Conservation (phyloP, 2,888 invertebrate species). For the Melangyna quadrimaculata region DNA sequence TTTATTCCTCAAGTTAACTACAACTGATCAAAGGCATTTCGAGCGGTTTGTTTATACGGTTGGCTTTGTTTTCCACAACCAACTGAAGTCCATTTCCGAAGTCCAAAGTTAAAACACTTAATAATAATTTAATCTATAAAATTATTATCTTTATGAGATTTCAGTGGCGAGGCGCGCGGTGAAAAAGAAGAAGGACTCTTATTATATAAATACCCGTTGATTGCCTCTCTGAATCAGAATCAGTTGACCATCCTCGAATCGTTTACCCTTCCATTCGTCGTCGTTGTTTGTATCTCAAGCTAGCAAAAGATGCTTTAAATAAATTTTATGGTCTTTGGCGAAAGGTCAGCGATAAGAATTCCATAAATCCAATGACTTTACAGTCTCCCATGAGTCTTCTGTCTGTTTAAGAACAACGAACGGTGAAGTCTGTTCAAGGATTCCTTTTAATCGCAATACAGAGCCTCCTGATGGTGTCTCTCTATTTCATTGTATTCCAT, state of each 20-base stretch:
- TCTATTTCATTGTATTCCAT: conserved; percentile 47
- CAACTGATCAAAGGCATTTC: conserved; percentile 13
- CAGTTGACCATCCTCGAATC: conserved; percentile 25
- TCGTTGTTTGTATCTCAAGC: neutral
- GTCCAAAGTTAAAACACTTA: conserved; percentile 53
- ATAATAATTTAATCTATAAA: conserved; percentile 71
- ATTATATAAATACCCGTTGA: conserved; percentile 14
- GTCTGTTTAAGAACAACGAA: neutral
- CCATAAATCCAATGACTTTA: conserved; percentile 71
- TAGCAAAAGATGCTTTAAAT: conserved; percentile 53
- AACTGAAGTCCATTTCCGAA: conserved; percentile 34
- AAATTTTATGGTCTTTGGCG: conserved; percentile 66
- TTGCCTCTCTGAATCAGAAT: conserved; percentile 43
- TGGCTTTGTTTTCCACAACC: conserved; percentile 51
- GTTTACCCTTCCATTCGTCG: neutral
- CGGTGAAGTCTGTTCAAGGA: conserved; percentile 56
- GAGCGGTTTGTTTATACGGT: neutral
- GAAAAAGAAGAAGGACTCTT: conserved; percentile 16
- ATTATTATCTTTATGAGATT: conserved; percentile 64
- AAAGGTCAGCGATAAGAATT: conserved; percentile 73
- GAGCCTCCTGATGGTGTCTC: conserved; percentile 20
- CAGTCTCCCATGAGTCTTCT: conserved; percentile 29
- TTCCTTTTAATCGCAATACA: conserved; percentile 52
- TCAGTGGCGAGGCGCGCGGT: neutral
- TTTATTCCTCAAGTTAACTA: too few relatives aligned